Evolutionary conservation across 2,797 vertebrate species (phyloP).

Genomic region (Alectoris magna): DNA sequence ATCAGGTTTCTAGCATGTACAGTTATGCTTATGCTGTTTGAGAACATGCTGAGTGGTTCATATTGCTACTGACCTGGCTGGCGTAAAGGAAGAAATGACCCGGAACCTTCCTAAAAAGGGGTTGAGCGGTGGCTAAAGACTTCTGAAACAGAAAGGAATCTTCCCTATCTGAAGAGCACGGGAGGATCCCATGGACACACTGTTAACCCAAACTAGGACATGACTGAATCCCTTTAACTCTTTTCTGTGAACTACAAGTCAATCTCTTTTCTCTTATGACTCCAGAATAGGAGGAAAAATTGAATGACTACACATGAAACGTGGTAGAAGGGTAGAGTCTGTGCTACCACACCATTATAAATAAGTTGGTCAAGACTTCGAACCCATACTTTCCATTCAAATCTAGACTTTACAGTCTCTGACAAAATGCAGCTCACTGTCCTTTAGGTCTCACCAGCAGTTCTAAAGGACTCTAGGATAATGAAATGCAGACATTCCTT

Average conservation of each 20-base stretch:
- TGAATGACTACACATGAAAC: constrained; percentile 5
- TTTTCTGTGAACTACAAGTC: background rate
- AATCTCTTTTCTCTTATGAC: constrained; percentile 23
- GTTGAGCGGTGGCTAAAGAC: background rate
- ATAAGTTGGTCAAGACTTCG: constrained; percentile 38
- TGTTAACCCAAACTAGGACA: background rate
- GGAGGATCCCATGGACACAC: rapidly evolving
- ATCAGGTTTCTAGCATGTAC: background rate
- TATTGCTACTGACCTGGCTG: background rate
- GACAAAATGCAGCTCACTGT: constrained; percentile 25
- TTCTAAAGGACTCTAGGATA: background rate
- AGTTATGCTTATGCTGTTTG: background rate
- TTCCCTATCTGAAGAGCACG: background rate
- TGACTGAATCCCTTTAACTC: background rate
- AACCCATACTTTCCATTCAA: constrained; percentile 28
- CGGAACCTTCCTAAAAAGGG: background rate
- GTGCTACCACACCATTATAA: background rate
- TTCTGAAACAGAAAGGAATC: background rate
- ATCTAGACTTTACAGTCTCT: constrained; percentile 39
- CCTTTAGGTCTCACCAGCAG: constrained; percentile 22
- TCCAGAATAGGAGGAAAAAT: background rate
- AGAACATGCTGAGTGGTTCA: background rate
- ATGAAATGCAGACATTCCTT: background rate
- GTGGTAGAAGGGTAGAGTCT: background rate
- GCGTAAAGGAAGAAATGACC: background rate